Evolutionary conservation across 2,113 vertebrate species (phyloP), one percentile per base, ranked within the genome.

Genomic region (Rhinolophus sinicus): DNA sequence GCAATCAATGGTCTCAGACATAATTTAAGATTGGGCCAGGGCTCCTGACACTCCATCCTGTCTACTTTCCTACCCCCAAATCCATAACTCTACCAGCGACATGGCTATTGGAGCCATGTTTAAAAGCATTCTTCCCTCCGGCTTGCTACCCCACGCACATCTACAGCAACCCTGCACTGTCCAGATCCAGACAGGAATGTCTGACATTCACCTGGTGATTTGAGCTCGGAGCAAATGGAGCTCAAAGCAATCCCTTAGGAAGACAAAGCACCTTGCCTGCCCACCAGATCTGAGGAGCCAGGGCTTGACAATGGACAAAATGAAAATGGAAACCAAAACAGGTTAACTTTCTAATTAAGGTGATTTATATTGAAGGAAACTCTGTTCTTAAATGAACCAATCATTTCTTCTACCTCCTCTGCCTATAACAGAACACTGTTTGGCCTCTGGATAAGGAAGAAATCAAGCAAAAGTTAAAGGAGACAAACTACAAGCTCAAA

Each of bases 241-340:
- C 16, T 62, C 54, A 84, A 92, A 92, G 89, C 44, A 92, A 77
- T 84, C 54, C 56, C 22, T 33, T 44, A 70, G 65, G 44, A 62
- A 84, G 62, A 78, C 78, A 84, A 88, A 5, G 56, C 12, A 90
- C 8, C 44, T 30, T 80, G 72, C 22, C 12, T 44, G 6, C 69
- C 52, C 38, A 87, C 21, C 67, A 92, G 44, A 62, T 77, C 60
- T 82, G 75, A 87, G 11, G 58, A 81, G 22, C 30, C 82, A 76
- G 69, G 60, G 44, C n/a, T 87, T 62, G 40, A 75, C n/a, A 82
- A 40, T 54, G 26, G 30, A 76, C 88, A 92, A 91, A 88, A 92
- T 77, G 64, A 77, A 96, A 94, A 90, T 21, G 33, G 38, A 94
- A 94, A 96, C 50, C 58, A 80, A 87, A 94, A 94, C 67, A 94